Base-by-base conservation (phyloP, 2,797 vertebrate species). In the Molossus alvarezi region DNA sequence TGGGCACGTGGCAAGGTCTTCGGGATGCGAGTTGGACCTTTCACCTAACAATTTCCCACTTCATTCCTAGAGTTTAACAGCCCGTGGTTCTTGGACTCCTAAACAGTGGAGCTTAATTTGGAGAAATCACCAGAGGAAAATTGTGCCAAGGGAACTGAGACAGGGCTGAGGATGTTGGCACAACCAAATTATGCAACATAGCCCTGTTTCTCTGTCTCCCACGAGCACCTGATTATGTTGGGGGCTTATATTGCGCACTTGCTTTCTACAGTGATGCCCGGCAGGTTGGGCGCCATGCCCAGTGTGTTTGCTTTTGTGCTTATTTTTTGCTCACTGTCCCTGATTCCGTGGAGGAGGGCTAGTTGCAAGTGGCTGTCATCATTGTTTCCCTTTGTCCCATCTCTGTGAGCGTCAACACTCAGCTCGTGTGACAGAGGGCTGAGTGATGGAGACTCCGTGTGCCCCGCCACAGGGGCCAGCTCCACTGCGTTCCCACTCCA, bases 261-360 rank as follows among this genome's bases (percentile, higher is more conserved):
- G 14, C 9, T 94, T 86, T 69, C 25, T 67, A 3, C 25, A 41
- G 20, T n/a, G 64, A 72, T 90, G 83, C 58, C 71, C 91, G 71
- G 18, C 60, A 58, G 21, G 2, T 10, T 94, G 89, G 79, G 71
- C 53, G 58, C 33, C 3, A 0, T 62, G 69, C 58, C 58, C n/a
- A 73, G 65, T 76, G 13, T 94, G 33, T 33, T 33, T 33, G 33
- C 33, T 33, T 33, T 33, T 33, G 33, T 33, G 33, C 33, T 60
- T 88, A 48, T 33, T 91, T 53, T 94, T 96, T 79, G 37, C 58
- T 88, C 27, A 55, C 64, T 67, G 62, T 79, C 23, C 53, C 81
- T 93, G 67, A 77, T 69, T 88, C 23, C 48, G 18, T 11, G 11
- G 69, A 20, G 41, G 33, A 86, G 33, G 65, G 17, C 37, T 20